Evolutionary conservation across 2,113 vertebrate genomes (phyloP), one percentile per base, ranked within the genome.

Genomic region (Pristiophorus japonicus): DNA sequence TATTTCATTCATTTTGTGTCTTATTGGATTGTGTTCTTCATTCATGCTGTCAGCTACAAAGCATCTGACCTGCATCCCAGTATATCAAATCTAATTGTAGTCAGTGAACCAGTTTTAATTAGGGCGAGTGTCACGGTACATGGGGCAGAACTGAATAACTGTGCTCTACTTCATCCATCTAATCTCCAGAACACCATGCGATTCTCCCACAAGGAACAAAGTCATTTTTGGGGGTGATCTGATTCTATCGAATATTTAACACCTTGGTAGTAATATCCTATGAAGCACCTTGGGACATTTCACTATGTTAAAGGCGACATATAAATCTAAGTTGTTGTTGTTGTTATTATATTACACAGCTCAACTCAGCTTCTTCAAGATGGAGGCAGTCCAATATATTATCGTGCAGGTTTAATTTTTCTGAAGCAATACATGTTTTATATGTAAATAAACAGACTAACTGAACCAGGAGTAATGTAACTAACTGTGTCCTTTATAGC

Each of bases 41-140:
- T 27, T 93, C n/a, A 10, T 94, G 92, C 63, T 70, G 38, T 70
- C 93, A 94, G 4, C 18, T 47, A 27, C 88, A 92, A 63, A 92
- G 59, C 59, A 92, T 38, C 34, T 63, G 59, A 92, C 59, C 62
- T 92, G 30, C 34, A 92, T 92, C 34, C 30, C 59, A 63, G 12
- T 18, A 65, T 92, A 63, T 38, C 59, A 63, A 63, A 38, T 62
- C 51, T 63, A 92, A 92, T 92, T 92, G 59, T 1, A 92, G 55
- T 92, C 42, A 94, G 92, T 70, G 63, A 94, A 47, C 92, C n/a
- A 27, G 63, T 42, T 65, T 66, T 94, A 47, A 94, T 70, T 94
- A 70, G 59, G 59, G 88, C 59, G 6, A 63, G 55, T 63, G 88
- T 91, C 88, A 91, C n/a, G n/a, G 18, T 38, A 63, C 55, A 63